Evolutionary conservation across 2,113 vertebrate genomes (phyloP), one percentile per base, ranked within the genome.

Genomic region (Boleophthalmus pectinirostris): DNA sequence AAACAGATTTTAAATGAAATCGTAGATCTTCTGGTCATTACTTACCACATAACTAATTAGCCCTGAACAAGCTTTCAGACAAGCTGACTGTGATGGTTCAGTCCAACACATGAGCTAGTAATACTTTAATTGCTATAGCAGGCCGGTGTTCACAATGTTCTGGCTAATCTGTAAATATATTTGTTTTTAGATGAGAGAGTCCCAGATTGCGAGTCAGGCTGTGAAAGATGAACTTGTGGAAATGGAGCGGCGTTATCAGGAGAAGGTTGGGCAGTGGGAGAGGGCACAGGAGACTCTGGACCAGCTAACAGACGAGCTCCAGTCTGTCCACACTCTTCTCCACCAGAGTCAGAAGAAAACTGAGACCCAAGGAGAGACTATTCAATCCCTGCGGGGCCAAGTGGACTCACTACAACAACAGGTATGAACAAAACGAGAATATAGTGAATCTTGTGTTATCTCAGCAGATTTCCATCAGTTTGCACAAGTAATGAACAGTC

Each of bases 231-330:
- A 94, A 86, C 68, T 93, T 25, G 77, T 80, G 43, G 90, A 87
- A 78, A 83, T 82, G 54, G 82, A 79, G 54, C 64, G 51, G 75
- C 85, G 76, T 47, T 88, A 90, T 72, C 81, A 85, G 54, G 79
- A 92, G 57, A 93, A 91, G 72, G 82, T 86, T 18, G 69, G 70
- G 53, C 82, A 93, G n/a, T 87, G 88, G 87, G 89, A 93, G 80
- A 80, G 23, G 63, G 86, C 88, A 0, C 84, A 91, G 80, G 91
- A 92, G 70, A 88, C 61, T 5, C 77, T 92, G 53, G 87, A 92
- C 69, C 86, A 90, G 73, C 65, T 93, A 79, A 88, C 72, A 0
- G 79, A 92, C 66, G 87, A 93, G 57, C 83, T 93, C 51, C 74
- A 86, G 86, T 75, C 84, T 69, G 82, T 70, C 78, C 81, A 90